Base-by-base conservation (phyloP, 2,888 invertebrate genomes). In the Brenthis daphne region DNA sequence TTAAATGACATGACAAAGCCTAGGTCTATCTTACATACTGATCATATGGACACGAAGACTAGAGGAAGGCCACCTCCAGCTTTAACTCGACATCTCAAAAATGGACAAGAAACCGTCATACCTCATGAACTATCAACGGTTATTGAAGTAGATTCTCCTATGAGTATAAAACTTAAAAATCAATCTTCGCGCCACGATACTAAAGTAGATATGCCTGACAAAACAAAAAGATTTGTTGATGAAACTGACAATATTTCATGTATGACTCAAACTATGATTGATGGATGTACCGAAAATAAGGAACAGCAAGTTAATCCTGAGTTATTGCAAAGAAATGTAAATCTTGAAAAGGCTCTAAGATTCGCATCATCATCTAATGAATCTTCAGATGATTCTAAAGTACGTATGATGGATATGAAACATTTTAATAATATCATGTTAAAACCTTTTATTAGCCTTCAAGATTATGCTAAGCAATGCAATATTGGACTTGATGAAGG, bases 61-160 rank as follows among this genome's bases (percentile, higher is more conserved):
- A 87, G 85, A 76, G 77, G 76, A 2, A 88, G 82, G 72, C 92
- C 92, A 20, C 92, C 92, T n/a, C 86, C 92, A n/a, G 90, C 90
- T 4, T 77, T 92, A 43, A 83, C 87, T 24, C 84, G 92, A 56
- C 80, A 84, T 79, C 81, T 90, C 60, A 92, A 88, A 80, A 79
- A 83, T 70, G 81, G 77, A 2, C 82, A 85, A 71, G 89, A 88
- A 53, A 74, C 72, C n/a, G 71, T 88, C n/a, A 74, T 85, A 64
- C 92, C 93, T 0, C 95, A 95, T 77, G 95, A 95, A 81, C 83
- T 95, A 56, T 95, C 95, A 8, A 95, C 95, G 2, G 95, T 95
- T 56, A 85, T 94, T 1, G 95, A 96, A 85, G 94, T 95, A 3
- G 95, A 95, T 74, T 95, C 95, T 0, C 95, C 95, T 0, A 93